Base-by-base conservation (phyloP, 2,797 vertebrate genomes). In the Manis javanica region DNA sequence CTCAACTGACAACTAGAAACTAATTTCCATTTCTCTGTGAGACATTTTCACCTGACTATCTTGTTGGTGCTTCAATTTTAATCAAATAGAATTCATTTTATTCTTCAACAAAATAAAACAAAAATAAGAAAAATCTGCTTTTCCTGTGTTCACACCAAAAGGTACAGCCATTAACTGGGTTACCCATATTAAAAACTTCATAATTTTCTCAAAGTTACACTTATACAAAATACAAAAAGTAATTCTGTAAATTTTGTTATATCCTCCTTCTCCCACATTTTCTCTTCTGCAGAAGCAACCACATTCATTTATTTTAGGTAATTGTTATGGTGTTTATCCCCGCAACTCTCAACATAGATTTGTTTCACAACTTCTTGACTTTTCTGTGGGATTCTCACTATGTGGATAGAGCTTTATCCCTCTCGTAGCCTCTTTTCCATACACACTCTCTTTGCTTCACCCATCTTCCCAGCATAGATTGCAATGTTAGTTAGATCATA, bases 391-490 rank as follows among this genome's bases (percentile, higher is more conserved):
- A 26, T 63, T 51, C 55, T 78, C 31, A 19, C 5, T 49, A 0
- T 64, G 7, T 59, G 37, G 1, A 16, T 26, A 7, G 24, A 34
- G 46, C 42, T 13, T 26, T 42, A 18, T 24, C 37, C 13, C 7
- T 8, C 29, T 29, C 24, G 4, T 9, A 1, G 21, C 21, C 26
- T 26, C 2, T 10, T 31, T 19, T 7, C 0, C 34, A 0, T 5
- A 7, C 1, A 37, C 1, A 13, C 6, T 7, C 49, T 24, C n/a
- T 7, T 26, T 16, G 24, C 34, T 37, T 29, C 19, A 51, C 24
- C 55, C 4, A 4, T 69, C 37, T 49, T 46, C 14, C 42, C 68
- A 29, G 5, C 34, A 7, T 51, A 18, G 10, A 26, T 13, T 21
- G 15, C 18, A 49, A 11, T 95, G 74, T 51, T 59, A 82, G 14